phyloP scores from a whole-genome alignment of 2,797 vertebrate species.

The Alectoris magna region DNA sequence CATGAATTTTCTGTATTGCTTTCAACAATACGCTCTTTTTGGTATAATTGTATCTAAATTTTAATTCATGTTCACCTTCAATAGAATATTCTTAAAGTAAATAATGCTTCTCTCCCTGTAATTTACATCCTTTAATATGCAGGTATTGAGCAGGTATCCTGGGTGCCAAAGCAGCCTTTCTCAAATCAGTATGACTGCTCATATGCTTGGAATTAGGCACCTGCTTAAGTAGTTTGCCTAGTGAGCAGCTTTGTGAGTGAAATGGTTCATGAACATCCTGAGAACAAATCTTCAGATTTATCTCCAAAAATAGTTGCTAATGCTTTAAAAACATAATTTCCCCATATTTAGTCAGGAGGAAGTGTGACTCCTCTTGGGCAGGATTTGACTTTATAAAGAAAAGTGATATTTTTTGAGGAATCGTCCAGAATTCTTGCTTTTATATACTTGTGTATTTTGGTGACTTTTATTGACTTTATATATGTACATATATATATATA shows the following conservation, averaged over 20 bases:
- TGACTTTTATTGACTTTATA: accelerated
- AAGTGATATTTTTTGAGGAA: neutral
- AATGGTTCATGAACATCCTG: neutral
- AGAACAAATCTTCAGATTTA: neutral
- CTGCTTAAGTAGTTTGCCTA: neutral
- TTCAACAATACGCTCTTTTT: accelerated
- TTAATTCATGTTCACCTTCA: neutral
- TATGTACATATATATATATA: too few relatives aligned
- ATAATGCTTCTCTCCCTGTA: neutral
- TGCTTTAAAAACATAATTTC: neutral
- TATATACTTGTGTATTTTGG: too few relatives aligned
- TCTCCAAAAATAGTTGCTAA: neutral
- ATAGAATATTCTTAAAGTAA: neutral
- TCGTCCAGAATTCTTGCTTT: neutral
- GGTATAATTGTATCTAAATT: neutral
- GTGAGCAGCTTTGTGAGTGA: neutral
- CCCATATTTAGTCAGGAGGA: neutral
- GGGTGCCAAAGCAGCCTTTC: neutral
- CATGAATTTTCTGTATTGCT: neutral
- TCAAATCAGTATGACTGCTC: neutral
- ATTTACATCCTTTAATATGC: neutral
- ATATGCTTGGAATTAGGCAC: neutral
- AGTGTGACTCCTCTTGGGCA: neutral
- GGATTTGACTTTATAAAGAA: neutral
- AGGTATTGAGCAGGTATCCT: neutral